Conservation (phyloP, 2,797 vertebrate species). For the Pelochelys cantorii region DNA sequence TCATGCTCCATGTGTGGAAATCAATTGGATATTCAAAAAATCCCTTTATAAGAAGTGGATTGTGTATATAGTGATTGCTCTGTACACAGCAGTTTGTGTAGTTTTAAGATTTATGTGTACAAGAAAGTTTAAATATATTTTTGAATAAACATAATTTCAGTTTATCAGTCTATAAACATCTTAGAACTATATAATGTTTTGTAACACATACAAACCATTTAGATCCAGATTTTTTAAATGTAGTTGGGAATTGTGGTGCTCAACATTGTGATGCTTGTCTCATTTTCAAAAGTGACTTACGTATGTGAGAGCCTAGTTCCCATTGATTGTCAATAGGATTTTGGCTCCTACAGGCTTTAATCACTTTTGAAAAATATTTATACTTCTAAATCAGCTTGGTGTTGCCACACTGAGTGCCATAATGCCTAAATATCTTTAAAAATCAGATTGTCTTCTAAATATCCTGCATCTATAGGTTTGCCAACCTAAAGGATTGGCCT, state of each 20-base stretch:
- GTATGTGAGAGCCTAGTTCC: not conserved
- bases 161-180: constrained; percentile 22
- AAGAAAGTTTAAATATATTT: constrained; percentile 16
- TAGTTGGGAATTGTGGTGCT: not conserved
- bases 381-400: not conserved
- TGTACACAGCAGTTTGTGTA: not conserved
- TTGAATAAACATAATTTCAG: constrained; percentile 10
- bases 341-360: not conserved
- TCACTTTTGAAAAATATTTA: not conserved
- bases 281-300: not conserved
- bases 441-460: not conserved
- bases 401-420: not conserved
- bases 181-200: constrained; percentile 13
- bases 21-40: too few relatives aligned
- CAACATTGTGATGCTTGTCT: not conserved
- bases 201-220: not conserved
- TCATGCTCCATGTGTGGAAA: too few relatives aligned
- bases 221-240: not conserved
- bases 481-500: too few relatives aligned
- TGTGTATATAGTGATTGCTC: rapidly evolving
- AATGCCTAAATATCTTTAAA: not conserved
- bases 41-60: too few relatives aligned
- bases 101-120: not conserved
- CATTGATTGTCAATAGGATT: not conserved
- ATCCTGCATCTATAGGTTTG: not conserved